A percentile compares a stretch with the other conserved stretches of the same genome.
These are phyloP conservation scores for Unio pictorum DNA, from an alignment of 2,888 invertebrate genomes.

Conservation along the genomic window DNA sequence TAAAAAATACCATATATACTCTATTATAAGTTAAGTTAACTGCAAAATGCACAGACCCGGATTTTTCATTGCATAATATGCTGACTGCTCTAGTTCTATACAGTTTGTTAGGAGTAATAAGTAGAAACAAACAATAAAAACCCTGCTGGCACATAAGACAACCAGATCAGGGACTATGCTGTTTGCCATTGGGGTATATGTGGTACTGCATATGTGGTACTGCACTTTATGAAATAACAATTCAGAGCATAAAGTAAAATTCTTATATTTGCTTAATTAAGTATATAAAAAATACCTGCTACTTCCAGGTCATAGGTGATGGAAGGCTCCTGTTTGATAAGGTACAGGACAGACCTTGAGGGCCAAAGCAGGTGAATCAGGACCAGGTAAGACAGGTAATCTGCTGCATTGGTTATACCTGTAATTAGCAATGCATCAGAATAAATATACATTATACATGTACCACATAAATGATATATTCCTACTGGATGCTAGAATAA, in stretches of 20 bases:
- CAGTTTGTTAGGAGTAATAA: too few species aligned
- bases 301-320: slow-evolving; percentile 62
- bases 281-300: slow-evolving; percentile 37
- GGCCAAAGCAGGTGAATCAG: slow-evolving; percentile 98
- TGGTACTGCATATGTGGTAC: not conserved
- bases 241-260: not conserved
- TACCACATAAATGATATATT: too few species aligned
- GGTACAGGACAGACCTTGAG: slow-evolving; percentile 91
- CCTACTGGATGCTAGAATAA: too few species aligned
- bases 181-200: not conserved
- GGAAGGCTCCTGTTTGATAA: slow-evolving; percentile 71
- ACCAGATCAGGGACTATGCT: too few species aligned
- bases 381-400: slow-evolving; percentile 93
- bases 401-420: slow-evolving; percentile 97
- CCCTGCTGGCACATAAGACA: too few species aligned
- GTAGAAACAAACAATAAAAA: too few species aligned
- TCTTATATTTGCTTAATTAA: not conserved
- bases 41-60: too few species aligned
- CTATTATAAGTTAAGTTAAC: too few species aligned
- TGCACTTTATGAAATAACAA: not conserved
- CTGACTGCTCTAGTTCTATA: too few species aligned
- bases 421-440: slow-evolving; percentile 48
- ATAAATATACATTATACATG: not conserved
- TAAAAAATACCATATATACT: too few species aligned
- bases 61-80: too few species aligned